Base-by-base conservation (phyloP, 2,888 invertebrate genomes). In the Orgyia antiqua region DNA sequence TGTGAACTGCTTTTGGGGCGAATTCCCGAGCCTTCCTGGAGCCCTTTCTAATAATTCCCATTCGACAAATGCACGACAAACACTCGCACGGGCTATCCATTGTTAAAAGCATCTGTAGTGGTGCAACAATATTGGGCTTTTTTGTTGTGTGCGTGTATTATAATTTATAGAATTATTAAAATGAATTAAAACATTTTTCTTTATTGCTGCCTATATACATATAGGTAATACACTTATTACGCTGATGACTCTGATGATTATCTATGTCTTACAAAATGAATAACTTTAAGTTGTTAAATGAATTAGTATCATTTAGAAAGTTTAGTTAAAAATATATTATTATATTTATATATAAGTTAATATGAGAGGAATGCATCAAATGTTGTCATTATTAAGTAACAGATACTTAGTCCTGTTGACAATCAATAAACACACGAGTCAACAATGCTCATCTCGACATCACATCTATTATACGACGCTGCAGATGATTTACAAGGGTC, bases 1-100 rank as follows among this genome's bases (percentile, higher is more conserved):
- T 86, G 86, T 80, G 86, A 87, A 87, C 86, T 78, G 83, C 83
- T 83, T 84, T 83, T 83, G 71, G 84, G 86, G 84, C 83, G 75
- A 83, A 84, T 86, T 86, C 86, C 86, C 86, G 86, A 76, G 86
- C 84, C 84, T 80, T 75, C 72, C 66, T 68, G 71, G 76, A 71
- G 82, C 86, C 84, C 84, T 84, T 84, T 71, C 76, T 76, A 80
- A 84, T 83, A 83, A 83, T 82, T 77, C 83, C 68, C 74, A 75
- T 77, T 82, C 83, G 84, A 84, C 80, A 86, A 84, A 83, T 83
- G 80, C 74, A 72, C 80, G 82, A 82, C 79, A 83, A 86, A 84
- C 82, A 79, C 79, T 82, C 82, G 82, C 80, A 75, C 78, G 75
- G 77, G 72, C 75, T 69, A 55, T 62, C 74, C 59, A 80, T 86